Conservation (phyloP, 2,113 vertebrate species). For the Galbula dea region DNA sequence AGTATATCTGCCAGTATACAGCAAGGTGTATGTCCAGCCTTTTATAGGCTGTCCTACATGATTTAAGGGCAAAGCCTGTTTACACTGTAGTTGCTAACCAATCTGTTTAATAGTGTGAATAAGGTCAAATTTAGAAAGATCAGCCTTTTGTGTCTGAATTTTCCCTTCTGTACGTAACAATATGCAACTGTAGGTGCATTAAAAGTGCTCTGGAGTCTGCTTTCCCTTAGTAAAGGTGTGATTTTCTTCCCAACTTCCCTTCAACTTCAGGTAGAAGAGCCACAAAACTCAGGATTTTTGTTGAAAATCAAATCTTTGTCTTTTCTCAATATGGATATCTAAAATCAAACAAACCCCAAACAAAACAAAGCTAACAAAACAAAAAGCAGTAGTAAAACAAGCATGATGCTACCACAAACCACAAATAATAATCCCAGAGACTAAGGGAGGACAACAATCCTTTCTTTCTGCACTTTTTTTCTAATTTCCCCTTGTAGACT, state of each 20-base stretch:
- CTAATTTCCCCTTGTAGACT: slow-evolving; percentile 27
- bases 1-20: background rate
- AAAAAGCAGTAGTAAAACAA: no score
- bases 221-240: background rate
- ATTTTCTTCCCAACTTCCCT: background rate
- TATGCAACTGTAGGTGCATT: background rate
- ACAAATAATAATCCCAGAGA: slow-evolving; percentile 30
- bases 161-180: background rate
- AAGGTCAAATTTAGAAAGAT: background rate
- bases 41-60: background rate
- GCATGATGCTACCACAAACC: background rate
- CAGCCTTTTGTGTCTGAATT: background rate
- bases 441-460: slow-evolving; percentile 24
- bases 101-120: background rate
- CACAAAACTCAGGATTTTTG: background rate
- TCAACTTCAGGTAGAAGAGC: background rate
- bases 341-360: no score
- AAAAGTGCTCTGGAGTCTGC: background rate
- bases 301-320: background rate
- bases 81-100: background rate
- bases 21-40: background rate
- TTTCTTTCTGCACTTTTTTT: slow-evolving; percentile 24
- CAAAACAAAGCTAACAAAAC: background rate
- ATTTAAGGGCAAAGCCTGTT: background rate
- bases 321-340: background rate